Percentiles rank a stretch among this genome's conserved stretches.
These are phyloP conservation scores for Uloborus diversus DNA, from an alignment of 1,140 invertebrate species.

Conservation along the genomic window DNA sequence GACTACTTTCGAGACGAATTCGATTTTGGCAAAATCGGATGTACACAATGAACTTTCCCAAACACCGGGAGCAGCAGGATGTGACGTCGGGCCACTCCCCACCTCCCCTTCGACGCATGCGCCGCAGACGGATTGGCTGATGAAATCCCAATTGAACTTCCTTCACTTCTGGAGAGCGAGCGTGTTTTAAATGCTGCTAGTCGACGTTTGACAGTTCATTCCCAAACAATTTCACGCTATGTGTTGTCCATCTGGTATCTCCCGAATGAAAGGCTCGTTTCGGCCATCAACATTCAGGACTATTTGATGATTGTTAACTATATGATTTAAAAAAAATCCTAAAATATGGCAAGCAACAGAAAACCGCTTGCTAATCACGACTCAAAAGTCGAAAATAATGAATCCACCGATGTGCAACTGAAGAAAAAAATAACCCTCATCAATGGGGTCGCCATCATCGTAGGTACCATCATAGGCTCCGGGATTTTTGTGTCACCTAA, in stretches of 20 bases:
- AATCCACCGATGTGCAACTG: slow-evolving; percentile 63
- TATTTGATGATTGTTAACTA: neutral
- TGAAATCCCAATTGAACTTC: slow-evolving; percentile 8
- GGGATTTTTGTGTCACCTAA: slow-evolving; percentile 97
- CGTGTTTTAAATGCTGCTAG: slow-evolving; percentile 26
- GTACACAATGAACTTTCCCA: too few relatives aligned
- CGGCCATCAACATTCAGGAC: neutral
- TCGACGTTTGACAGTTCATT: slow-evolving; percentile 12
- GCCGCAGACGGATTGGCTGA: neutral
- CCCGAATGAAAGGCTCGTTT: neutral
- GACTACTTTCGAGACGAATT: too few relatives aligned
- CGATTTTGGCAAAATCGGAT: too few relatives aligned
- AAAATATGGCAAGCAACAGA: slow-evolving; percentile 11
- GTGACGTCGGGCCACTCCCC: slow-evolving; percentile 18
- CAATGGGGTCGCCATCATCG: slow-evolving; percentile 90
- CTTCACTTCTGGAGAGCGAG: slow-evolving; percentile 8
- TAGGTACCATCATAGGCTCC: slow-evolving; percentile 91
- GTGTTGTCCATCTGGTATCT: neutral
- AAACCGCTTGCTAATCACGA: neutral
- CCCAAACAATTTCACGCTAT: neutral
- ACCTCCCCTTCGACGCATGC: neutral
- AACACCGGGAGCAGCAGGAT: too few relatives aligned
- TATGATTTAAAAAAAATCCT: neutral
- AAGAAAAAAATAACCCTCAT: slow-evolving; percentile 87
- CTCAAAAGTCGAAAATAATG: neutral